Base-by-base conservation (phyloP, 1,140 invertebrate genomes). In the Parasteatoda tepidariorum region DNA sequence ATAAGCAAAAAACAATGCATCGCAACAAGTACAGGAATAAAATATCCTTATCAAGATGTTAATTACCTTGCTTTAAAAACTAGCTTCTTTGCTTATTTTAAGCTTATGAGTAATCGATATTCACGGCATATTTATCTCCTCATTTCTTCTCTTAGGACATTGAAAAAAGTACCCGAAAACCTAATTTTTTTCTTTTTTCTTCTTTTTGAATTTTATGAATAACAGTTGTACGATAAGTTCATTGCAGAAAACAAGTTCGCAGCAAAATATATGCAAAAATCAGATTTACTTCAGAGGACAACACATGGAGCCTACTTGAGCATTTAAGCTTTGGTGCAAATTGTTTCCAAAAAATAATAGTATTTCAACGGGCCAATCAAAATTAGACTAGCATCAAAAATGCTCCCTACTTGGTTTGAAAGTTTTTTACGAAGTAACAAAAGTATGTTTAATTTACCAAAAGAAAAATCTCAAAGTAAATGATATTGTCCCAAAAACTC, bases 301-400 rank as follows among this genome's bases (percentile, higher is more conserved):
- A 78, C 13, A 31, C n/a, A 41, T 57, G 57, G 22, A 22, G 41
- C 26, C 62, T 78, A 55, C 41, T 79, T 79, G 55, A 68, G 62
- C 41, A 30, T 68, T 38, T 30, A 55, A 18, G 38, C 61, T 33
- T 28, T 24, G 30, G 54, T 41, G 74, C 48, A 66, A 78, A 61
- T 78, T 78, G 74, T 78, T 64, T 57, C 48, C 76, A 79, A 79
- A 68, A 68, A 55, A 79, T 79, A 62, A 64, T 79, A 48, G 62
- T 79, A 64, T 68, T 64, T 68, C 54, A n/a, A 30, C n/a, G 64
- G 28, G 57, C 62, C 62, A 79, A 79, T 68, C 76, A 68, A 79
- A 64, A 79, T 79, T 79, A n/a, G n/a, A n/a, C n/a, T n/a, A n/a
- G n/a, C n/a, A n/a, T n/a, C n/a, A n/a, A n/a, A n/a, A n/a, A n/a